These are phyloP conservation scores for Diplazon laetatorius DNA, from an alignment of 2,888 invertebrate species.

Conservation along the genomic window DNA sequence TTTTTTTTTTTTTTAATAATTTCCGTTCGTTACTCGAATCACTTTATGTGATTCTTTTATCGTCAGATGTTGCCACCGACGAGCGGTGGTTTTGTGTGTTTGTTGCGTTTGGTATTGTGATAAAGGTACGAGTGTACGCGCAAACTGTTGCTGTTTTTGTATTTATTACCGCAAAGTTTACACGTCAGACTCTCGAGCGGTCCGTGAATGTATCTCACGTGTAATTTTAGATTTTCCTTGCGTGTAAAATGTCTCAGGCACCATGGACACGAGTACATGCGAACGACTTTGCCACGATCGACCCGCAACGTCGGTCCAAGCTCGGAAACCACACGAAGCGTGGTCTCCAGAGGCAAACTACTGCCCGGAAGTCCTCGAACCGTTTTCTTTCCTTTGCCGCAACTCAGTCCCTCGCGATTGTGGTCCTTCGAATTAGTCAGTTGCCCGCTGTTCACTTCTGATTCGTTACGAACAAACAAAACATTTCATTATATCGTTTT, in stretches of 20 bases:
- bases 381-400: slow-evolving; percentile 70
- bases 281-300: slow-evolving; percentile 79
- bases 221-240: slow-evolving; percentile 87
- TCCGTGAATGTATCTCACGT: slow-evolving; percentile 89
- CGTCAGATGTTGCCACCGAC: slow-evolving; percentile 64
- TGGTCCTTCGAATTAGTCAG: slow-evolving; percentile 62
- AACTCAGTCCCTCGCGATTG: slow-evolving; percentile 60
- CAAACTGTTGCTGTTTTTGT: slow-evolving; percentile 81
- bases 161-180: slow-evolving; percentile 87
- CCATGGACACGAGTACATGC: slow-evolving; percentile 81
- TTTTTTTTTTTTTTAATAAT: slow-evolving; percentile 2
- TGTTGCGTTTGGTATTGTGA: slow-evolving; percentile 80
- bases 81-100: slow-evolving; percentile 70
- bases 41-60: too few species aligned
- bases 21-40: not conserved
- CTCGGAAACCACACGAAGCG: slow-evolving; percentile 79
- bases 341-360: slow-evolving; percentile 78
- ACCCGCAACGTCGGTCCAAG: slow-evolving; percentile 79
- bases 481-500: slow-evolving; percentile 13
- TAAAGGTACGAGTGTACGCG: slow-evolving; percentile 81
- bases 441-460: slow-evolving; percentile 48
- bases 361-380: slow-evolving; percentile 78
- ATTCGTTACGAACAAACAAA: slow-evolving; percentile 31
- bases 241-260: slow-evolving; percentile 80
- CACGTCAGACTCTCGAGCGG: slow-evolving; percentile 87